A percentile compares a stretch with the other conserved stretches of the same genome.
These are phyloP conservation scores for Chloroclystis v-ata DNA, from an alignment of 2,888 invertebrate genomes.

Conservation along the genomic window DNA sequence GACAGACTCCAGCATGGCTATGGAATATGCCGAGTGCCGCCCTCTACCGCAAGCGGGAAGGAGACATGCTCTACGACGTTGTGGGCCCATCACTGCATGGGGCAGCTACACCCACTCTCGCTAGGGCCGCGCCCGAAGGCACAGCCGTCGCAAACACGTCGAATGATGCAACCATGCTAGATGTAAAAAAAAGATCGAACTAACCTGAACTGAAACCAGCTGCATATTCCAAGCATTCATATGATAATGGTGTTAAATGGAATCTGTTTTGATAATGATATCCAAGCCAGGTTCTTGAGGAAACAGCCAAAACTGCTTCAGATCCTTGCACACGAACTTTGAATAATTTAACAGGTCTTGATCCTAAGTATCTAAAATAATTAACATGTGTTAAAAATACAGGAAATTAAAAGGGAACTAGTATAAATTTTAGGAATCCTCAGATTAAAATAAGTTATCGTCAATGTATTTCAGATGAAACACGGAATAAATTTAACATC, in stretches of 20 bases:
- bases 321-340: slow-evolving; percentile 96
- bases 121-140: slow-evolving; percentile 49
- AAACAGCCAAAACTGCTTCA: slow-evolving; percentile 98
- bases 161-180: slow-evolving; percentile 24
- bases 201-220: slow-evolving; percentile 92
- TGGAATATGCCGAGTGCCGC: slow-evolving; percentile 84
- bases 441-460: slow-evolving; percentile 71
- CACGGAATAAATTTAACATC: slow-evolving; percentile 76
- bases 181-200: slow-evolving; percentile 3
- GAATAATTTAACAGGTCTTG: slow-evolving; percentile 96
- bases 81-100: slow-evolving; percentile 75
- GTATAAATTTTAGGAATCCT: slow-evolving; percentile 29
- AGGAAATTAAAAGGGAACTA: too few relatives aligned
- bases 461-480: slow-evolving; percentile 80
- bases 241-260: slow-evolving; percentile 96
- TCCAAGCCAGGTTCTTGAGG: slow-evolving; percentile 98
- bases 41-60: slow-evolving; percentile 76
- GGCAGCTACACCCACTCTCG: slow-evolving; percentile 73
- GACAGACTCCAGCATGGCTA: slow-evolving; percentile 83
- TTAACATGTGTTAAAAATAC: too few relatives aligned
- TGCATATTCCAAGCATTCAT: slow-evolving; percentile 97
- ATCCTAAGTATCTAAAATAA: slow-evolving; percentile 87
- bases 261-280: slow-evolving; percentile 98
- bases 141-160: slow-evolving; percentile 57
- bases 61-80: slow-evolving; percentile 80